Percentiles rank a stretch among this genome's conserved stretches.
Evolutionary conservation across 2,113 vertebrate genomes (phyloP).

Genomic region (Hippotragus niger): DNA sequence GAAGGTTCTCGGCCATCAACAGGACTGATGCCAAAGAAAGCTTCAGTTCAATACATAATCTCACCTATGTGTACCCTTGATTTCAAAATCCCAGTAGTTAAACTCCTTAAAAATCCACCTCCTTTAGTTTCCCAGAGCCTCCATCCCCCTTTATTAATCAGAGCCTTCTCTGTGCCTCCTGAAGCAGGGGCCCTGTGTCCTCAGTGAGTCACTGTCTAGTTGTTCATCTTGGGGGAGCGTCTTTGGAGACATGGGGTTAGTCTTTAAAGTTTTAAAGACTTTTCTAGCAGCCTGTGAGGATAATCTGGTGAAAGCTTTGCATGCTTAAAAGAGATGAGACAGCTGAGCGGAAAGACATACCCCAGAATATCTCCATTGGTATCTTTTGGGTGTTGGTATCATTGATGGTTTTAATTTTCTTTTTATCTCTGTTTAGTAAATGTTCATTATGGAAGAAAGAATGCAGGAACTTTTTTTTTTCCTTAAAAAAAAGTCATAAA

Average conservation of each 20-base stretch:
- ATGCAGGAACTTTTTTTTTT: not conserved
- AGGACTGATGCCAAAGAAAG: not conserved
- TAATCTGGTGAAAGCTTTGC: not conserved
- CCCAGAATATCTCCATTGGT: not conserved
- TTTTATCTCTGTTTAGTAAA: not conserved
- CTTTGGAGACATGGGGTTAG: not conserved
- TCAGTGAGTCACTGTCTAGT: not conserved
- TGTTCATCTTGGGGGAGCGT: not conserved
- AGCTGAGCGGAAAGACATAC: not conserved
- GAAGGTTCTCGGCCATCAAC: accelerated
- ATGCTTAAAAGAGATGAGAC: not conserved
- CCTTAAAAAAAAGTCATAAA: not conserved
- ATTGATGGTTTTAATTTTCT: not conserved
- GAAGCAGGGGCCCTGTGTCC: not conserved
- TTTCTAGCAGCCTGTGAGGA: not conserved
- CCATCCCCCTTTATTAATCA: not conserved
- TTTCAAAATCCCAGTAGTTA: not conserved
- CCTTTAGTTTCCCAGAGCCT: not conserved
- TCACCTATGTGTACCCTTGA: not conserved
- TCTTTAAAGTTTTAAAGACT: not conserved
- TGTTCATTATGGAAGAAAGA: not conserved
- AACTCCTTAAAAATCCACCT: not conserved
- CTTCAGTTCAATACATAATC: not conserved
- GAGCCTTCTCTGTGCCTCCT: not conserved
- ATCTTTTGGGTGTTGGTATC: not conserved